Evolutionary conservation across 2,113 vertebrate species (phyloP).

Genomic region (Eurypyga helias): DNA sequence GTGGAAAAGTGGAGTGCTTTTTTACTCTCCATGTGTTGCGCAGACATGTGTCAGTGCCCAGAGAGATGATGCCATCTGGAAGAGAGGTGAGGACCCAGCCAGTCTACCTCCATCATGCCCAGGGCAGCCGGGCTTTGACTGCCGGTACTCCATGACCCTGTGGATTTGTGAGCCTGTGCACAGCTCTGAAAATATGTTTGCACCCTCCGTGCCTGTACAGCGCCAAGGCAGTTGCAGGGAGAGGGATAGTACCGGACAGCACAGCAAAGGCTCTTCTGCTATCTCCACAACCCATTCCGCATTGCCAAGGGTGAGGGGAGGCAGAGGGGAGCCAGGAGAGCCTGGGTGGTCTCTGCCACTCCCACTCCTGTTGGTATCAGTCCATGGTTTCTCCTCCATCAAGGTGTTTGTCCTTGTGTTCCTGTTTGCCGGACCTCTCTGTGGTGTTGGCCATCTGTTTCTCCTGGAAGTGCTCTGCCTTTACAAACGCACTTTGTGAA

Average conservation of each 20-base stretch:
- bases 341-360: neutral
- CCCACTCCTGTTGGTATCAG: neutral
- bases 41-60: neutral
- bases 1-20: neutral
- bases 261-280: neutral
- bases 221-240: neutral
- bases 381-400: neutral
- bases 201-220: neutral
- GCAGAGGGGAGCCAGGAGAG: neutral
- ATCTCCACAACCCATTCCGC: neutral
- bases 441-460: neutral
- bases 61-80: neutral
- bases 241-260: neutral
- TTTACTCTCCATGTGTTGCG: neutral
- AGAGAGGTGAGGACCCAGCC: neutral
- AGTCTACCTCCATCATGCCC: neutral
- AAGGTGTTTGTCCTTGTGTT: neutral
- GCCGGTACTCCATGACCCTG: accelerated
- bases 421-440: neutral
- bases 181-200: accelerated
- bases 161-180: neutral
- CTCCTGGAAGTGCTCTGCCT: neutral
- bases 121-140: neutral
- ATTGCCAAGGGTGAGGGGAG: accelerated
- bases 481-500: neutral